phyloP scores from a whole-genome alignment of 2,113 vertebrate genomes.

The Dunckerocampus dactyliophorus region DNA sequence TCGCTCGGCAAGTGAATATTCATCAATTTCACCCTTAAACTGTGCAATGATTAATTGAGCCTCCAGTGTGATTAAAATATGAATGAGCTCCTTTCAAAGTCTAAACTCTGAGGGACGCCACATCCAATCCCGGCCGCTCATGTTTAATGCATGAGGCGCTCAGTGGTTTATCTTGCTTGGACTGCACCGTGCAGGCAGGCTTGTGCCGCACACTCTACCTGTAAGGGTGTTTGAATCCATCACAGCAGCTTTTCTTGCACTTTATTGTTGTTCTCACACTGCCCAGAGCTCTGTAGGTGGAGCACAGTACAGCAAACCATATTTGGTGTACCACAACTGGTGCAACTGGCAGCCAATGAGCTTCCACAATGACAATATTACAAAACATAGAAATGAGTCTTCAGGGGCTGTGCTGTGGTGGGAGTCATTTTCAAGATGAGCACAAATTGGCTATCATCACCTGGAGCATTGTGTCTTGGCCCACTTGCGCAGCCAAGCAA shows the following conservation, averaged over 20 bases:
- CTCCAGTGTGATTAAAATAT: conserved; percentile 68
- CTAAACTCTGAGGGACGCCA: conserved; percentile 53
- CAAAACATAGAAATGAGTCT: no score
- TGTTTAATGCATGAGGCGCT: conserved; percentile 63
- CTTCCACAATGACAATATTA: not conserved
- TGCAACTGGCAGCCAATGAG: no score
- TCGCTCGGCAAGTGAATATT: conserved; percentile 62
- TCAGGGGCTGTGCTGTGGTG: no score
- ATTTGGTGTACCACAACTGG: no score
- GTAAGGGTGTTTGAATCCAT: not conserved
- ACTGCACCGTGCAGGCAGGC: conserved; percentile 32
- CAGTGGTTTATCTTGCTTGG: conserved; percentile 53
- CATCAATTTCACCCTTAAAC: conserved; percentile 66
- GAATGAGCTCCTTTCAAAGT: conserved; percentile 60
- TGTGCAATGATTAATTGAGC: conserved; percentile 65
- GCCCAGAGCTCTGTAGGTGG: no score
- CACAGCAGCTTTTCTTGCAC: no score
- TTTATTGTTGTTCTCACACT: no score
- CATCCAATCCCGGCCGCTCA: conserved; percentile 24
- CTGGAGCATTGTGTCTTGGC: conserved; percentile 32
- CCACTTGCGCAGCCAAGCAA: conserved; percentile 58
- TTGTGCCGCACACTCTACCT: conserved; percentile 10
- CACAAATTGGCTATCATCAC: conserved; percentile 7
- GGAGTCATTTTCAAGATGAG: not conserved
- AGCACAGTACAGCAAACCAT: no score